Evolutionary conservation across 2,113 vertebrate genomes (phyloP).

Genomic region (Urocynchramus pylzowi): DNA sequence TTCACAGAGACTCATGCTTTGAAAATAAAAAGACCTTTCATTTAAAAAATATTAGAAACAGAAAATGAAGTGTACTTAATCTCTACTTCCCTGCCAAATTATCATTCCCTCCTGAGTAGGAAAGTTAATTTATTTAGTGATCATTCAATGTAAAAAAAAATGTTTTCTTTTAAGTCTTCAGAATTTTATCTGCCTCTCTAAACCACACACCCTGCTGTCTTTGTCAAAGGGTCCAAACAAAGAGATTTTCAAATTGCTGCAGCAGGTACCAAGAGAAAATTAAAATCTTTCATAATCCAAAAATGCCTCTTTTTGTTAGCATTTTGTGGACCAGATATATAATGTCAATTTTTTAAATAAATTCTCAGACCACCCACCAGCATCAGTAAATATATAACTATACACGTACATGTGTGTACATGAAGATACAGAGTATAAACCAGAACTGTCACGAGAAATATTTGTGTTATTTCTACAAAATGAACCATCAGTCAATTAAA

Average conservation of each 20-base stretch:
- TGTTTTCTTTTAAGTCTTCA: background rate
- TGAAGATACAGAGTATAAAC: background rate
- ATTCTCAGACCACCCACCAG: background rate
- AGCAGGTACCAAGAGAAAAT: background rate
- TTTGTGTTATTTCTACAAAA: background rate
- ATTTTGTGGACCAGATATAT: background rate
- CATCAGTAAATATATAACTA: background rate
- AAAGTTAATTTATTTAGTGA: constrained; percentile 18
- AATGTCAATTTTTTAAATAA: background rate
- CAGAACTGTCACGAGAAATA: background rate
- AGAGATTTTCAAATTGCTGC: background rate
- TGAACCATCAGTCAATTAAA: background rate
- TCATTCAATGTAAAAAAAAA: background rate
- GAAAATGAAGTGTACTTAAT: background rate
- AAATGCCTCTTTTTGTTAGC: background rate
- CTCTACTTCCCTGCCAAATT: background rate
- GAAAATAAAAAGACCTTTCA: background rate
- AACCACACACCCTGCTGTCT: background rate
- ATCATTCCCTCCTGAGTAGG: background rate
- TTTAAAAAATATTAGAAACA: background rate
- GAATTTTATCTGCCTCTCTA: background rate
- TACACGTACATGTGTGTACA: background rate
- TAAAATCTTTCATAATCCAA: background rate
- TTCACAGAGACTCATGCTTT: background rate
- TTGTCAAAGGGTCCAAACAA: background rate